Percentiles rank a stretch among this genome's conserved stretches.
Conservation (phyloP, 2,113 vertebrate species). For the Lophochroa leadbeateri region DNA sequence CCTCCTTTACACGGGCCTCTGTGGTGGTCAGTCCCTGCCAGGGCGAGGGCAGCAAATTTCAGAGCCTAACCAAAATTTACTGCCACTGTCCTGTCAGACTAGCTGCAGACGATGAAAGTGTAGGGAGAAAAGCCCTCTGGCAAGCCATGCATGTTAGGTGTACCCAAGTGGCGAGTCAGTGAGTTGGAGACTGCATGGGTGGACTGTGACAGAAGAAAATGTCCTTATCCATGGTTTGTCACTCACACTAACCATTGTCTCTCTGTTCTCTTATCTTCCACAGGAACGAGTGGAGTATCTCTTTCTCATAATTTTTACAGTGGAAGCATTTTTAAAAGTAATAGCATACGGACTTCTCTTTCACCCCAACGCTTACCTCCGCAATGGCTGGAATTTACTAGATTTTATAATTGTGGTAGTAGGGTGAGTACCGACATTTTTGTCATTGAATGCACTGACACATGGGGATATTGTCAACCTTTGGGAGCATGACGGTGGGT, state of each 20-base stretch:
- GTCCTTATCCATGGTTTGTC: neutral
- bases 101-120: accelerated
- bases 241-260: neutral
- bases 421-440: conserved; percentile 83
- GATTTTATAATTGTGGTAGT: conserved; percentile 99
- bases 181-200: neutral
- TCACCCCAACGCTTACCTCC: conserved; percentile 99
- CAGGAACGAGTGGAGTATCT: conserved; percentile 99
- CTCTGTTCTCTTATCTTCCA: conserved; percentile 61
- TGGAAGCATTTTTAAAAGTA: conserved; percentile 99
- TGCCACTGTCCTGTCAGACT: neutral
- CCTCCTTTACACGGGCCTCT: neutral
- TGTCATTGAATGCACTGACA: neutral
- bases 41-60: neutral
- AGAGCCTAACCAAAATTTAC: neutral
- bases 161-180: neutral
- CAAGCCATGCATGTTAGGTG: neutral
- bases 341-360: conserved; percentile 98
- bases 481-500: neutral
- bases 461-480: neutral
- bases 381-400: conserved; percentile 99
- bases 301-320: conserved; percentile 99
- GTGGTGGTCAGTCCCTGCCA: neutral
- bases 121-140: neutral
- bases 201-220: neutral